Base-by-base conservation (phyloP, 1,140 invertebrate genomes). In the Ridgeia piscesae region DNA sequence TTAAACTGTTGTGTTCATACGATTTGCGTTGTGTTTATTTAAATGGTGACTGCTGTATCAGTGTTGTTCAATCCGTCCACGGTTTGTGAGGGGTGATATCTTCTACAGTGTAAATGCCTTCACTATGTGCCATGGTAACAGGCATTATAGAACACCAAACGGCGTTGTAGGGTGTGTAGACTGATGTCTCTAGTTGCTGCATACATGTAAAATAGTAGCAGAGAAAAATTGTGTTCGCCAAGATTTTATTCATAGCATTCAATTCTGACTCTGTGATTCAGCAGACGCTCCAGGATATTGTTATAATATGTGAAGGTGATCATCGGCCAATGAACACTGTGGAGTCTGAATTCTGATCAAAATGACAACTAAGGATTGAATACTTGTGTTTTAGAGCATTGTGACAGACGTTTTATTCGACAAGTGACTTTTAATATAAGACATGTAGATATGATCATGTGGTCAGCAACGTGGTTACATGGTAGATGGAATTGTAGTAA, bases 1-100 rank as follows among this genome's bases (percentile, higher is more conserved):
- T 77, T 77, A 77, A 77, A 77, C 58, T 77, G 58, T 77, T 77
- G 58, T 77, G 58, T 77, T 77, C 58, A 77, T 77, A 77, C 58
- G 27, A 77, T 77, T n/a, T 77, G 58, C 27, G 58, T 77, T 77
- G 58, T 21, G 58, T 77, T 77, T 77, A 77, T 77, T 21, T 77
- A 27, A 77, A 9, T 77, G 58, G 27, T 77, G 27, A 77, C 58
- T 77, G 58, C 58, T 77, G 58, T 77, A 77, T 77, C 8, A 31
- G 58, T 77, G 58, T 77, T 77, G 58, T 77, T 77, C 58, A 77
- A 77, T 21, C 58, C 58, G 58, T 77, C 58, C 58, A 77, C 27
- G 27, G 11, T 77, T 77, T 77, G 58, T 21, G 27, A 77, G 58
- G 27, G 58, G 58, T 77, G 58, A 27, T 42, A 27, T 77, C 58